Evolutionary conservation across 2,797 vertebrate genomes (phyloP).

Genomic region (Erpetoichthys calabaricus): DNA sequence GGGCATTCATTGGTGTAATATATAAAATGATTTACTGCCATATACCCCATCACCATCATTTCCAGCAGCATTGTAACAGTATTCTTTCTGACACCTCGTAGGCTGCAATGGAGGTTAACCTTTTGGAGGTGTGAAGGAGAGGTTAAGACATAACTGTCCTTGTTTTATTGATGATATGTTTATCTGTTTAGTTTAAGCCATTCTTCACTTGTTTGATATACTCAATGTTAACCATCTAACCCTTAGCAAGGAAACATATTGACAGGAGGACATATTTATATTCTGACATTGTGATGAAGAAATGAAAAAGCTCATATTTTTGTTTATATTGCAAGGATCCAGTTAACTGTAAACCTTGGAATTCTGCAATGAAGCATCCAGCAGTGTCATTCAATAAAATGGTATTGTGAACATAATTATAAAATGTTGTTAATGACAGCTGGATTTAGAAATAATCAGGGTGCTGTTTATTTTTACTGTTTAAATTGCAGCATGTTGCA

Average conservation of each 20-base stretch:
- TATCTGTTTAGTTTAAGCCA: conserved; percentile 50
- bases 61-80: no score
- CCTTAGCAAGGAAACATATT: conserved; percentile 35
- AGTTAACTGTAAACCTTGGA: neutral
- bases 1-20: no score
- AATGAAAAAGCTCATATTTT: conserved; percentile 31
- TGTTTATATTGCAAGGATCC: neutral
- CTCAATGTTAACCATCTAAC: conserved; percentile 40
- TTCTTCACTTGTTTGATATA: conserved; percentile 38
- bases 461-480: no score
- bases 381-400: no score
- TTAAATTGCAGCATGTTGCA: no score
- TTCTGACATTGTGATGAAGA: conserved; percentile 52
- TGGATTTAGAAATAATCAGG: no score
- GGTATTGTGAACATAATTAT: no score
- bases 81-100: no score
- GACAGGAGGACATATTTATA: conserved; percentile 49
- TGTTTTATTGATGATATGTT: conserved; percentile 29
- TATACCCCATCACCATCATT: no score
- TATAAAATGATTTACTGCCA: no score
- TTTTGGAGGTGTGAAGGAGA: conserved; percentile 23
- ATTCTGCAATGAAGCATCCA: no score
- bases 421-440: no score
- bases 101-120: conserved; percentile 26
- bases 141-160: conserved; percentile 18